Percentiles rank a stretch among this genome's conserved stretches.
These are phyloP conservation scores for Aphelinus atriplicis DNA, from an alignment of 1,140 invertebrate genomes.

Conservation along the genomic window DNA sequence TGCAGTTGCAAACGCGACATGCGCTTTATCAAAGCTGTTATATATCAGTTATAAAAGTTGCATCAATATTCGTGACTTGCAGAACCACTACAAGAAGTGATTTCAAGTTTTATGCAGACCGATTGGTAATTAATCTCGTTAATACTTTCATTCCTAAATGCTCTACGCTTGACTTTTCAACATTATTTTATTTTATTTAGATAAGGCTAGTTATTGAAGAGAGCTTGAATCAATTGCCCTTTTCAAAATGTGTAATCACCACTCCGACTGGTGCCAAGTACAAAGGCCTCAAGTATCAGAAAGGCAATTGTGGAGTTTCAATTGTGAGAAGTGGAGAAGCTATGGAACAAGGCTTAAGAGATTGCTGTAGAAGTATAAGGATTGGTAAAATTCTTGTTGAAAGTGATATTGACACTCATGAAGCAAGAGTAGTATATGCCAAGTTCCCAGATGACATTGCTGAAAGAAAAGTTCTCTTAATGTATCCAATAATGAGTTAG, in stretches of 20 bases:
- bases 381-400: conserved; percentile 99
- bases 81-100: conserved; percentile 94
- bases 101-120: conserved; percentile 98
- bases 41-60: background rate
- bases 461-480: conserved; percentile 89
- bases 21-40: background rate
- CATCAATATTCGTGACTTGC: conserved; percentile 55
- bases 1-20: background rate
- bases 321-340: conserved; percentile 95
- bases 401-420: conserved; percentile 94
- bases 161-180: no score
- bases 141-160: no score
- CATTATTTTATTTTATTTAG: conserved; percentile 44
- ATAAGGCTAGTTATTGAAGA: conserved; percentile 92
- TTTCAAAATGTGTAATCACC: conserved; percentile 85
- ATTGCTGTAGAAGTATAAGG: conserved; percentile 96
- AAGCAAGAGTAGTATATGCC: conserved; percentile 96
- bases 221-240: conserved; percentile 96
- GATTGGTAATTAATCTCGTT: conserved; percentile 70
- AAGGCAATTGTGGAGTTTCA: conserved; percentile 98
- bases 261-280: conserved; percentile 94
- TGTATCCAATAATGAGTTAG: conserved; percentile 98
- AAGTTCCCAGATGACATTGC: conserved; percentile 97
- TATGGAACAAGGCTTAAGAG: conserved; percentile 97
- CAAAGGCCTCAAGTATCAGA: conserved; percentile 91